Percentiles rank a stretch among this genome's conserved stretches.
Conservation (phyloP, 2,113 vertebrate genomes). For the Phainopepla nitens region DNA sequence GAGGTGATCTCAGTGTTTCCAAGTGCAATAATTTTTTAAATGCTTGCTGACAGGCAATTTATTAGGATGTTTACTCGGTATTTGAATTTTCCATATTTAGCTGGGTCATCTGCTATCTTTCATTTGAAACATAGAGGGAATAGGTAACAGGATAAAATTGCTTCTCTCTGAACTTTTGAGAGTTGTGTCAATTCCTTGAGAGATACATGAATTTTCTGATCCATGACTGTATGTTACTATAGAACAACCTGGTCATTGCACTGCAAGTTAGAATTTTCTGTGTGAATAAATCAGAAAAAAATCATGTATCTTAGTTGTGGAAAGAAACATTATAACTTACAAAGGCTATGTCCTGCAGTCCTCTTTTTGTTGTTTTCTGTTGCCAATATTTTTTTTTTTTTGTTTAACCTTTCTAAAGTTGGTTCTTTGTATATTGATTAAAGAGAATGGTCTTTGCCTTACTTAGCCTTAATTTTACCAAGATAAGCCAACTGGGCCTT, state of each 20-base stretch:
- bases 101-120: not conserved
- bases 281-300: not conserved
- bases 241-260: not conserved
- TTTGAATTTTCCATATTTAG: not conserved
- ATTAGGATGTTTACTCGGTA: not conserved
- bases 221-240: not conserved
- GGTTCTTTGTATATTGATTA: not conserved
- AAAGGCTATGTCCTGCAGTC: rapidly evolving
- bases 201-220: not conserved
- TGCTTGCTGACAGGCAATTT: not conserved
- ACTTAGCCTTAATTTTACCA: not conserved
- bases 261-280: not conserved
- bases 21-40: not conserved
- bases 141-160: not conserved
- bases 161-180: not conserved
- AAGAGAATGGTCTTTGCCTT: not conserved
- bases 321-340: not conserved
- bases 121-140: not conserved
- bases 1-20: not conserved
- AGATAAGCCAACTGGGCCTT: not conserved
- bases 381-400: not conserved
- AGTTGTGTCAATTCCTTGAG: not conserved
- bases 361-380: not conserved
- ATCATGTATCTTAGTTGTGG: not conserved
- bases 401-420: not conserved